Evolutionary conservation across 2,888 invertebrate species (phyloP), one percentile per base, ranked within the genome.

Genomic region (Silvanus unidentatus): DNA sequence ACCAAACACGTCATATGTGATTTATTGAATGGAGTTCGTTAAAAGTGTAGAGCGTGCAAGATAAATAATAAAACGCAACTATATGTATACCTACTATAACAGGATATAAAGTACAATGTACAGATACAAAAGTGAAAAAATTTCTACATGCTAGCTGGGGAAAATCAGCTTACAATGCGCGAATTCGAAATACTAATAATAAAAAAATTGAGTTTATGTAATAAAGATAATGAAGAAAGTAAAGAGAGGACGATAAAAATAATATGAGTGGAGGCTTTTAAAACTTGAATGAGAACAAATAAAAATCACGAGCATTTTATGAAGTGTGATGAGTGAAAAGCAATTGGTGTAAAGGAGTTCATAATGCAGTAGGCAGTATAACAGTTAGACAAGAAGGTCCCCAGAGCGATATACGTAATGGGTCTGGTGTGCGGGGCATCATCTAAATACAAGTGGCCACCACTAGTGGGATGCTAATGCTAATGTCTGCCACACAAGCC

Each of bases 371-470:
- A 53, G 55, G 51, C 58, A 53, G 52, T 58, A 55, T 57, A 56
- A 59, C 57, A 58, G 58, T 61, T 61, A 61, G 55, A 55, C 48
- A 22, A n/a, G 4, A 32, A 12, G 52, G 50, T 45, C 51, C 57
- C 55, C 43, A 46, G 53, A 57, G 59, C 55, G 46, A 53, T 54
- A 43, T 50, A 46, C 48, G 53, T 54, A 55, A 54, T 58, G 57
- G 58, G 52, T 51, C 54, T 58, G 53, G 56, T 54, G 51, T 47
- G n/a, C n/a, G n/a, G 55, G 53, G 22, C 22, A 22, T 22, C 55
- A 60, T 60, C 58, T 57, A 58, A 59, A 55, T 55, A 55, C 55
- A 59, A 62, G 60, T 60, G 59, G 61, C 58, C 55, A 55, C 53
- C 58, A 54, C 50, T 47, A 36, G 27, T 22, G 22, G 22, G 22